Percentiles rank a stretch among this genome's conserved stretches.
Conservation (phyloP, 1,140 invertebrate species). For the Apis cerana region DNA sequence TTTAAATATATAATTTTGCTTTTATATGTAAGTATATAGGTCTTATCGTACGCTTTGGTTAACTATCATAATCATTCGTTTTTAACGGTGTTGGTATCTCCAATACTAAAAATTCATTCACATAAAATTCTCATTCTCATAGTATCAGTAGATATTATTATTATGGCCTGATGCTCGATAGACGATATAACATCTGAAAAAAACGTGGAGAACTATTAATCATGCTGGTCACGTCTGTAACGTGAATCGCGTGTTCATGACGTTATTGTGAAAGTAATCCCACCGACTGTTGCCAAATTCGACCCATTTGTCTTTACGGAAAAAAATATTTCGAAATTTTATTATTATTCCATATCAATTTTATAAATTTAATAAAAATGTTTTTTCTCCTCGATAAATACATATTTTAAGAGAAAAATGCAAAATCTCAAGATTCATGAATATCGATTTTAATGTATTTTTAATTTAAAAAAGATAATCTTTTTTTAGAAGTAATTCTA, state of each 20-base stretch:
- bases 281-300: slow-evolving; percentile 39
- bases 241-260: slow-evolving; percentile 42
- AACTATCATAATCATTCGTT: no score
- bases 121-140: not conserved
- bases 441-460: no score
- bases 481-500: no score
- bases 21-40: no score
- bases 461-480: no score
- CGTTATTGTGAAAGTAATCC: slow-evolving; percentile 49
- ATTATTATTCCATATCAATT: not conserved
- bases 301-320: slow-evolving; percentile 35
- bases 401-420: no score
- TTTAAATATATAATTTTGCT: no score
- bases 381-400: not conserved
- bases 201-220: slow-evolving; percentile 1
- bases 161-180: not conserved
- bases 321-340: slow-evolving; percentile 43
- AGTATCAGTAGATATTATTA: not conserved
- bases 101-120: no score
- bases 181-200: slow-evolving; percentile 14
- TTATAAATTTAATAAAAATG: not conserved
- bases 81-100: no score
- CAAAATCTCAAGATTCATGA: no score
- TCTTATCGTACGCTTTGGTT: no score
- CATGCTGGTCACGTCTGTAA: slow-evolving; percentile 29